phyloP scores from a whole-genome alignment of 2,888 invertebrate species.

The Heteromyza rotundicornis region DNA sequence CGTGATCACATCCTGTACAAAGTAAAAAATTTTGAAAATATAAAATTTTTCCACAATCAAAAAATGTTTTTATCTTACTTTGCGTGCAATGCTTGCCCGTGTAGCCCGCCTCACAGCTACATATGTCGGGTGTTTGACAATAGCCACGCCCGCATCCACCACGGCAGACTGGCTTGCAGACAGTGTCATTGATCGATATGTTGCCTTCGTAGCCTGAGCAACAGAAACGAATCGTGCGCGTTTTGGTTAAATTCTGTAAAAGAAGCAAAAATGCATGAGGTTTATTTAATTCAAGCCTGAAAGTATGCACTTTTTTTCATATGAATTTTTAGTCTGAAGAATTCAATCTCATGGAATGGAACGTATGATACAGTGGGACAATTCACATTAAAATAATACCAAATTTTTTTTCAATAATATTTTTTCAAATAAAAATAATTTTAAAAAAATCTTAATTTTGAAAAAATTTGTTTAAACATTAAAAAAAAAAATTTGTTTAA shows the following conservation, averaged over 20 bases:
- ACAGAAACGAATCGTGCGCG: conserved; percentile 73
- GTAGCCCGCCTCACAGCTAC: conserved; percentile 67
- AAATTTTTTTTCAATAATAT: too few relatives aligned
- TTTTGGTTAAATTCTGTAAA: conserved; percentile 72
- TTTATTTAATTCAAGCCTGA: conserved; percentile 18
- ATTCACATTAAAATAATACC: too few relatives aligned
- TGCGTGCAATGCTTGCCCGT: conserved; percentile 59
- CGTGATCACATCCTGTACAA: conserved; percentile 70
- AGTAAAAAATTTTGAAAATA: conserved; percentile 57
- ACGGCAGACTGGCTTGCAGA: conserved; percentile 60
- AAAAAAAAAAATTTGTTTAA: too few relatives aligned
- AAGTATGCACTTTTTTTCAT: conserved; percentile 25
- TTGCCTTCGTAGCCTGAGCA: conserved; percentile 75
- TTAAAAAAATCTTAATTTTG: too few relatives aligned
- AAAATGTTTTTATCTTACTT: conserved; percentile 47
- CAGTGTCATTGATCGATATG: conserved; percentile 55
- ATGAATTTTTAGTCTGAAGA: too few relatives aligned
- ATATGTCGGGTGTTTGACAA: conserved; percentile 69
- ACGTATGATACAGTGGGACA: too few relatives aligned
- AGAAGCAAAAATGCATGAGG: neutral
- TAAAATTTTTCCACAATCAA: neutral
- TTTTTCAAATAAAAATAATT: too few relatives aligned
- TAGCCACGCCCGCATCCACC: conserved; percentile 62
- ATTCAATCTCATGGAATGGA: too few relatives aligned
- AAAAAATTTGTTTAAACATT: too few relatives aligned